Percentiles rank a stretch among this genome's conserved stretches.
These are phyloP conservation scores for Camponotus vicinus DNA, from an alignment of 1,140 invertebrate genomes.

Conservation along the genomic window DNA sequence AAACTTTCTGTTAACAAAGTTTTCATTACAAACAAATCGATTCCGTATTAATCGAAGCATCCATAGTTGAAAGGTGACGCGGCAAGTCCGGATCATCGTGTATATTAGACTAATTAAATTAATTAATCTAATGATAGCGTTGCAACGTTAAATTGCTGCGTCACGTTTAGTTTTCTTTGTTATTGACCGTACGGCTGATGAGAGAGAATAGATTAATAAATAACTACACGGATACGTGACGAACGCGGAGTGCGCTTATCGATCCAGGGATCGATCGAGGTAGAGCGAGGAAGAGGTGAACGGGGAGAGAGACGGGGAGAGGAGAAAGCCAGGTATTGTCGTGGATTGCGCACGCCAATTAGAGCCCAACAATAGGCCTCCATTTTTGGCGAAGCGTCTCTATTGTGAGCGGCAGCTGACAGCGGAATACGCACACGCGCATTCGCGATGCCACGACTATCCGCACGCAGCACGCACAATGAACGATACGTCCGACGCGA, in stretches of 20 bases:
- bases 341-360: conserved; percentile 69
- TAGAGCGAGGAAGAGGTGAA: background rate
- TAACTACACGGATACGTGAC: conserved; percentile 6
- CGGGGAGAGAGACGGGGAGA: background rate
- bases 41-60: background rate
- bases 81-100: background rate
- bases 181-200: conserved; percentile 18
- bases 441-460: conserved; percentile 49
- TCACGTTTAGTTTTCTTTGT: conserved; percentile 26
- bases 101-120: conserved; percentile 41
- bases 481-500: conserved; percentile 58
- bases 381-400: conserved; percentile 70
- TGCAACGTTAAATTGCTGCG: conserved; percentile 24
- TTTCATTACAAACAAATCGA: conserved; percentile 1
- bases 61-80: background rate
- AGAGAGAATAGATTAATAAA: conserved; percentile 51
- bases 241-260: conserved; percentile 32
- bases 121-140: conserved; percentile 44
- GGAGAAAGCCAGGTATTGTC: conserved; percentile 54
- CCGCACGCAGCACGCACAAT: conserved; percentile 65
- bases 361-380: conserved; percentile 65
- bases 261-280: conserved; percentile 51
- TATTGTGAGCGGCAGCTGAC: conserved; percentile 73
- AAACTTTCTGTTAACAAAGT: background rate
- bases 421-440: conserved; percentile 51